These are phyloP conservation scores for Dryobotodes eremita DNA, from an alignment of 2,888 invertebrate species.

Conservation along the genomic window DNA sequence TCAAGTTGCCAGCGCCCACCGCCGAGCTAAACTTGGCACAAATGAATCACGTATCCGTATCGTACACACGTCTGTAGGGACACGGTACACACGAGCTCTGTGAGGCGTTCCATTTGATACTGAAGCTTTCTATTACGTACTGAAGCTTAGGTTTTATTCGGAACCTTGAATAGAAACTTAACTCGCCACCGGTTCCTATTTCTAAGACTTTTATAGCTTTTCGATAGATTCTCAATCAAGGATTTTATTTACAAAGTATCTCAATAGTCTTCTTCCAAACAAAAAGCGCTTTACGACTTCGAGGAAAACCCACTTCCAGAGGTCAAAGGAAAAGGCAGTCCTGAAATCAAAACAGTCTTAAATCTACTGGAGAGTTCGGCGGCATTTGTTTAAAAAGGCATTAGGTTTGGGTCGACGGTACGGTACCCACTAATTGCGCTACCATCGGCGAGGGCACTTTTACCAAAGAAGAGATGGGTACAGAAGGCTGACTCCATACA, in stretches of 20 bases:
- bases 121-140: background rate
- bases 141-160: conserved; percentile 16
- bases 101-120: conserved; percentile 24
- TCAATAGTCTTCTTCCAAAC: conserved; percentile 7
- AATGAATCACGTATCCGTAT: conserved; percentile 22
- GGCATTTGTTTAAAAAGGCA: conserved; percentile 59
- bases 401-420: conserved; percentile 43
- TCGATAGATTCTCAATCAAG: background rate
- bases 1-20: conserved; percentile 31
- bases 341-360: conserved; percentile 57
- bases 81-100: background rate
- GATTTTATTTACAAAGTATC: background rate
- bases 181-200: background rate
- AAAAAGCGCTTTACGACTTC: conserved; percentile 17
- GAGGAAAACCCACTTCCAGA: conserved; percentile 13
- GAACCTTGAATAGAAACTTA: conserved; percentile 10
- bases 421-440: conserved; percentile 62
- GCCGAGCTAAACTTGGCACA: conserved; percentile 18
- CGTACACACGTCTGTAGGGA: conserved; percentile 1
- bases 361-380: conserved; percentile 44
- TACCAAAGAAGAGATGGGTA: background rate
- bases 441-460: conserved; percentile 50
- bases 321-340: conserved; percentile 32
- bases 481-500: conserved; percentile 10
- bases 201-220: background rate